phyloP scores from a whole-genome alignment of 2,113 vertebrate species.

The Sorex fumeus region DNA sequence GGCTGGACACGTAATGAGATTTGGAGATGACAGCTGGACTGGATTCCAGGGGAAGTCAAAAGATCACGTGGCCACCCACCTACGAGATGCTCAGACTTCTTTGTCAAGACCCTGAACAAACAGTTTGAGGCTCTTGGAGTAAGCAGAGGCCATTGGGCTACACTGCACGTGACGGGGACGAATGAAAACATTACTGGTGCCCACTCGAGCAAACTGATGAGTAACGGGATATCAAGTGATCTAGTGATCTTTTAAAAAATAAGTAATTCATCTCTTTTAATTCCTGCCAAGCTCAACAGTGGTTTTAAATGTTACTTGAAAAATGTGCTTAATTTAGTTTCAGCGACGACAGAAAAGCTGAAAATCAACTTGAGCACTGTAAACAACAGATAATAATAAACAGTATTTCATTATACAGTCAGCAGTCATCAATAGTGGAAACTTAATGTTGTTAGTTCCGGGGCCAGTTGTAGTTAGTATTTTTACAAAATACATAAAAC shows the following conservation, averaged over 20 bases:
- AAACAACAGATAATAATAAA: neutral
- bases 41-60: too few relatives aligned
- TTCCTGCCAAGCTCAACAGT: neutral
- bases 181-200: too few relatives aligned
- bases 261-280: conserved; percentile 11
- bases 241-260: neutral
- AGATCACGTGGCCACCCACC: too few relatives aligned
- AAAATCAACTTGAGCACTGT: neutral
- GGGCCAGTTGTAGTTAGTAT: conserved; percentile 23
- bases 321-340: conserved; percentile 15
- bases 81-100: too few relatives aligned
- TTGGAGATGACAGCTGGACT: too few relatives aligned
- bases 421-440: neutral
- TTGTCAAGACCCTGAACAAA: too few relatives aligned
- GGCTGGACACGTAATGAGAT: too few relatives aligned
- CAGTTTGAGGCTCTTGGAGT: too few relatives aligned
- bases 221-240: too few relatives aligned
- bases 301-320: conserved; percentile 33
- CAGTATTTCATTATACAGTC: neutral
- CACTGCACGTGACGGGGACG: too few relatives aligned
- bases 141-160: too few relatives aligned
- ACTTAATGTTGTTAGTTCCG: conserved; percentile 30
- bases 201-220: too few relatives aligned
- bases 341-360: neutral
- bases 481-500: conserved; percentile 22